These are phyloP conservation scores for Myotis pilosus DNA, from an alignment of 2,797 vertebrate species.

Conservation along the genomic window DNA sequence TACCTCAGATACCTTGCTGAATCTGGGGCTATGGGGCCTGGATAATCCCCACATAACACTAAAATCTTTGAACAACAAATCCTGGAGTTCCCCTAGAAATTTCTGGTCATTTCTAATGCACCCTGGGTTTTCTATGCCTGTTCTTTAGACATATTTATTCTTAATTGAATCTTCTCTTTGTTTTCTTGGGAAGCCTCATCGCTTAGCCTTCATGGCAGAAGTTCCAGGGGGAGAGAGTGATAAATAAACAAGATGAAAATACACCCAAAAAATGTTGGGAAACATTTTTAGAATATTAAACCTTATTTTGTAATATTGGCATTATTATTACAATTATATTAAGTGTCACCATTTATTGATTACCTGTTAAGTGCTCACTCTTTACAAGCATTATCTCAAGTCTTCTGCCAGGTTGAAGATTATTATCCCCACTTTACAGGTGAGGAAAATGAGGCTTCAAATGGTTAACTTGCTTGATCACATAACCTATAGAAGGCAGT, in stretches of 20 bases:
- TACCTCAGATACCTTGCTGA: neutral
- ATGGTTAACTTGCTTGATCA: neutral
- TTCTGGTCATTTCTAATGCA: neutral
- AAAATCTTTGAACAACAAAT: neutral
- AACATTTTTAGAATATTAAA: neutral
- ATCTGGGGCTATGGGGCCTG: neutral
- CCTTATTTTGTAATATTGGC: neutral
- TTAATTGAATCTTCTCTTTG: neutral
- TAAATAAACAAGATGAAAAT: neutral
- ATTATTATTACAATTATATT: neutral
- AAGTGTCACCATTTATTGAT: neutral
- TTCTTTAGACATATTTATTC: neutral
- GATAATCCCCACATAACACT: neutral
- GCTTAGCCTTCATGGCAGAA: neutral
- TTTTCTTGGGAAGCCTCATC: neutral
- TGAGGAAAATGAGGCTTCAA: neutral
- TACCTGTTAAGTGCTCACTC: neutral
- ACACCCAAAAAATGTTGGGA: neutral
- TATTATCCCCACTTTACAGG: neutral
- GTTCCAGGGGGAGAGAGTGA: neutral
- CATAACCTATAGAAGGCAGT: neutral
- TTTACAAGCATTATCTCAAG: neutral
- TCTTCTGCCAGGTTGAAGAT: neutral
- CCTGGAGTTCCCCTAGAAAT: neutral
- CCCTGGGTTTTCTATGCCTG: neutral